Evolutionary conservation across 2,888 invertebrate genomes (phyloP), one percentile per base, ranked within the genome.

Genomic region (Melanargia galathea): DNA sequence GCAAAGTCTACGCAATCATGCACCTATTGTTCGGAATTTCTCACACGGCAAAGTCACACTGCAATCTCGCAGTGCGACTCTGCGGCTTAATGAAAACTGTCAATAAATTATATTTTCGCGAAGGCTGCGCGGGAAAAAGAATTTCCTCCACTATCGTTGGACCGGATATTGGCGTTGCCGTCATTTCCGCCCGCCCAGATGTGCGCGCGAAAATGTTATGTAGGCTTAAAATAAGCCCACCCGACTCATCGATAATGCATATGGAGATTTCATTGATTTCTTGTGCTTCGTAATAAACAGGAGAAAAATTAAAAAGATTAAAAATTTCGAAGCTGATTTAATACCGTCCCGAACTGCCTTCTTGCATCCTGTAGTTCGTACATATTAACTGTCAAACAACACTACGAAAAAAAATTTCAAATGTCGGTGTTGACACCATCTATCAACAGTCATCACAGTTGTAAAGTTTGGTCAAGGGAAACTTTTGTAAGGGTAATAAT

Each of bases 161-260:
- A 65, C 73, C 86, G 87, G 87, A 87, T 86, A 87, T 87, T 87
- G 86, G 77, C 74, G 75, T 73, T 76, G 78, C 82, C 80, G 77
- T 79, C 78, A 84, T 85, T 86, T 87, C 87, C 87, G 86, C 62
- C 72, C 70, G 75, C 76, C 77, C 79, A 76, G 77, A 78, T 72
- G 75, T 75, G 73, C 55, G 65, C 55, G 59, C 60, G 60, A 62
- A 62, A 65, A 63, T 65, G 43, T 54, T 55, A 56, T 60, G 61
- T 52, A 62, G 35, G 64, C 60, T 67, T 65, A 49, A 58, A 65
- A 51, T 65, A 65, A 62, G 22, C 56, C 48, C 43, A 22, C 26
- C 6, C 56, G 56, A 49, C 18, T n/a, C 22, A 24, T 18, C 40
- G 18, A 33, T 51, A 18, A 30, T 49, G 26, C 26, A 4, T 26